These are phyloP conservation scores for Epistrophe grossulariae DNA, from an alignment of 2,888 invertebrate species.

Conservation along the genomic window DNA sequence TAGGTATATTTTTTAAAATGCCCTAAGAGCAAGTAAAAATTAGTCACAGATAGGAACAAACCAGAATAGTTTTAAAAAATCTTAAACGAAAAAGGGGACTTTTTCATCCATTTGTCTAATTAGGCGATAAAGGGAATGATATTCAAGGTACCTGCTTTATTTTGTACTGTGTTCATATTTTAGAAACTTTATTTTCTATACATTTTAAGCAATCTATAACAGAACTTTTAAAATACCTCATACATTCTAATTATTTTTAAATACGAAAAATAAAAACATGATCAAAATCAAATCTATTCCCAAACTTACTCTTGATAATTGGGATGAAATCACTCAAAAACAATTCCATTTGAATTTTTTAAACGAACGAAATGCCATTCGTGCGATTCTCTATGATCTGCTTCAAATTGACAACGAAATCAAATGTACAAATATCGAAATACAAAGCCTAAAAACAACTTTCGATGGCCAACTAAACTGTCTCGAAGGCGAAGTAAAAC, in stretches of 20 bases:
- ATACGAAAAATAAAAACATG: not conserved
- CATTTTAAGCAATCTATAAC: not conserved
- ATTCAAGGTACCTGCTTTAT: too few relatives aligned
- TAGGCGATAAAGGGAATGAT: too few relatives aligned
- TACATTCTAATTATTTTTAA: not conserved
- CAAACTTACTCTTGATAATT: slow-evolving; percentile 48
- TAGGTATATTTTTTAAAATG: too few relatives aligned
- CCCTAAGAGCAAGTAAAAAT: too few relatives aligned
- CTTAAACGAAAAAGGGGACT: too few relatives aligned
- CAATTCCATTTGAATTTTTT: slow-evolving; percentile 50
- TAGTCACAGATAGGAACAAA: too few relatives aligned
- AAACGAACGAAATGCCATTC: slow-evolving; percentile 59
- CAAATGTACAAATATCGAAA: slow-evolving; percentile 59
- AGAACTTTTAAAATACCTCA: not conserved
- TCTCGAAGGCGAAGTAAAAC: slow-evolving; percentile 40
- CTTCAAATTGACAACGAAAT: slow-evolving; percentile 64
- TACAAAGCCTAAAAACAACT: slow-evolving; percentile 36
- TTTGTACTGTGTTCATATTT: too few relatives aligned
- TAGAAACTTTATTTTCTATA: too few relatives aligned
- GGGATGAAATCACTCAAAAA: slow-evolving; percentile 36
- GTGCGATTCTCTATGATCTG: slow-evolving; percentile 51
- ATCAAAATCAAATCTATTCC: not conserved
- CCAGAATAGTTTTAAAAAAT: too few relatives aligned
- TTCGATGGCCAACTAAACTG: slow-evolving; percentile 26
- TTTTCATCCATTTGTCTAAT: too few relatives aligned